These are phyloP conservation scores for Caenorhabditis sp. DNA, from an alignment of 2,888 invertebrate species.

Conservation along the genomic window DNA sequence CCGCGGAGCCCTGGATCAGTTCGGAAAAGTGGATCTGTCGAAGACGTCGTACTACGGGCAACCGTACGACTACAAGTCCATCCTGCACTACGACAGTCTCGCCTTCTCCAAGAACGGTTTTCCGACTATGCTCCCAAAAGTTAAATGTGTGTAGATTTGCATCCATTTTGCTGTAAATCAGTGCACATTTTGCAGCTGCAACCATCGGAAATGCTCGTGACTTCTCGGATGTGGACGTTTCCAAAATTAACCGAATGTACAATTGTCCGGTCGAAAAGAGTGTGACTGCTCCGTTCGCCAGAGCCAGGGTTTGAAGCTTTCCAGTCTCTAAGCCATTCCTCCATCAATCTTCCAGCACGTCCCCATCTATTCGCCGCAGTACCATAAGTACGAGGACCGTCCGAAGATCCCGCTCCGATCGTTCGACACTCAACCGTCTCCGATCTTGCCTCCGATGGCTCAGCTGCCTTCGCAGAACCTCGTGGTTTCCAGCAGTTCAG, in stretches of 20 bases:
- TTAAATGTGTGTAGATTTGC: constrained; percentile 68
- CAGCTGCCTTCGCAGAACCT: constrained; percentile 42
- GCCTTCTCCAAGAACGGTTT: constrained; percentile 79
- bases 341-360: constrained; percentile 51
- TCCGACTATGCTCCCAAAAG: constrained; percentile 78
- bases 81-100: constrained; percentile 79
- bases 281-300: constrained; percentile 66
- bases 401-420: constrained; percentile 58
- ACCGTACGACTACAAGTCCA: constrained; percentile 79
- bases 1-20: constrained; percentile 79
- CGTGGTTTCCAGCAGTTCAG: constrained; percentile 49
- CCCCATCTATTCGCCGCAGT: constrained; percentile 59
- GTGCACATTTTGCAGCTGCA: constrained; percentile 57
- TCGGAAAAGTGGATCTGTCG: constrained; percentile 79
- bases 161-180: background rate
- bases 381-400: constrained; percentile 63
- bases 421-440: constrained; percentile 47
- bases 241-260: constrained; percentile 79
- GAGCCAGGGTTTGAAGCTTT: constrained; percentile 57
- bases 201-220: constrained; percentile 78
- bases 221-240: constrained; percentile 77
- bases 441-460: constrained; percentile 31
- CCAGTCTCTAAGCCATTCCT: background rate
- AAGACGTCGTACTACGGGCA: constrained; percentile 79
- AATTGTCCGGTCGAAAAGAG: constrained; percentile 71